These are phyloP conservation scores for Centrocercus urophasianus DNA, from an alignment of 2,113 vertebrate genomes.

Conservation along the genomic window DNA sequence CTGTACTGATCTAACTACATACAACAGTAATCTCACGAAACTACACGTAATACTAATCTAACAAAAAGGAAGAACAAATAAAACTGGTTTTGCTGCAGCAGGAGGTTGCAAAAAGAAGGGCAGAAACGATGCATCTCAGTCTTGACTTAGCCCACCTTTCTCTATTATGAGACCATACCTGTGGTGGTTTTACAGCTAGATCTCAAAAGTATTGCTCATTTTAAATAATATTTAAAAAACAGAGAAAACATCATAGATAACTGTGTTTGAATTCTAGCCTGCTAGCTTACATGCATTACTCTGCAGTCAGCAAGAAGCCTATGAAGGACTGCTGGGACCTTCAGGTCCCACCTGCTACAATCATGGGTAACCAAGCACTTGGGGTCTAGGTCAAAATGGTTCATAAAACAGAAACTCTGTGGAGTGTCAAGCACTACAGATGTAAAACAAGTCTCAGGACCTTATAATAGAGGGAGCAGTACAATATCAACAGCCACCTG, in stretches of 20 bases:
- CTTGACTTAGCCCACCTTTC: background rate
- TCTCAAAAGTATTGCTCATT: background rate
- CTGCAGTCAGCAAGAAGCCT: background rate
- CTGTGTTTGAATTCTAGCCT: background rate
- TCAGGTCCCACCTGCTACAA: background rate
- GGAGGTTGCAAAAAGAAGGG: background rate
- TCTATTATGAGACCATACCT: background rate
- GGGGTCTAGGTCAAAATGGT: background rate
- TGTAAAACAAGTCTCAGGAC: background rate
- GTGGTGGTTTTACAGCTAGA: background rate
- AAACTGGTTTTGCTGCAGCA: background rate
- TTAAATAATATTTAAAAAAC: background rate
- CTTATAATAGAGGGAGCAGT: background rate
- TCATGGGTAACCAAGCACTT: background rate
- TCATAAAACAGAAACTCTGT: background rate
- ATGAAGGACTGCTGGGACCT: background rate
- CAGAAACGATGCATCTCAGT: rapidly evolving
- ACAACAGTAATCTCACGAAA: no score
- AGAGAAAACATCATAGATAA: background rate
- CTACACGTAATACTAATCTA: background rate
- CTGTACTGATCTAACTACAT: background rate
- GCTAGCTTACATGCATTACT: background rate
- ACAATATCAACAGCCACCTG: background rate
- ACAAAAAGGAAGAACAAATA: background rate
- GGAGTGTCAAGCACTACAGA: background rate